Base-by-base conservation (phyloP, 1,140 invertebrate species). In the Platorchestia sp. region DNA sequence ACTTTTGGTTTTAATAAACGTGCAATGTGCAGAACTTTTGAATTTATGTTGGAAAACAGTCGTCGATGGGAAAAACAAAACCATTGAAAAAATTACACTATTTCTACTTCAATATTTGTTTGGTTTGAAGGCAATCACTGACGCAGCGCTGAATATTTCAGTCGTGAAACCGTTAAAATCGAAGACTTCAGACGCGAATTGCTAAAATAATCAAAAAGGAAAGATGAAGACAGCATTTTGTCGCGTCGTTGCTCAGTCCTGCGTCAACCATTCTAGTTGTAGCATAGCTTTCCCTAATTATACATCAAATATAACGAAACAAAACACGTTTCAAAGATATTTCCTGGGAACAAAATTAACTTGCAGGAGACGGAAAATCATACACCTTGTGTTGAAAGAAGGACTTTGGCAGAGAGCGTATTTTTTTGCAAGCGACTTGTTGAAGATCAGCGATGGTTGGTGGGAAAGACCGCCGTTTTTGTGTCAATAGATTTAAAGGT, bases 401-500 rank as follows among this genome's bases (percentile, higher is more conserved):
- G 59, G 27, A 75, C 59, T 75, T 75, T 75, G 22, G 43, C 43
- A 89, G 87, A 86, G 41, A 44, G 87, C 41, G 43, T 22, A 89
- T 7, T 89, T 89, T 89, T 89, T 89, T 89, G 43, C 42, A 36
- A 10, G 5, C 41, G 3, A 41, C n/a, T 42, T 42, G 7, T 44
- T 89, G 43, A 40, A 93, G 91, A 93, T 93, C 45, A 45, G 91
- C 41, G 91, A 93, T 93, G 91, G 91, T 47, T 44, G 43, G 44
- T 93, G 36, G 87, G 41, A 90, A 93, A 40, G 91, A 45, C 36
- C 7, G n/a, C 44, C 40, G 91, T 93, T 93, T 93, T 93, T 93
- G 91, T 93, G 91, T 93, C 91, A 93, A 93, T 93, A 93, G 91
- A 93, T 93, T 93, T 93, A 93, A 93, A 45, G 91, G 91, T 93